Evolutionary conservation across 2,888 invertebrate genomes (phyloP).

Genomic region (Aporophyla nigra): DNA sequence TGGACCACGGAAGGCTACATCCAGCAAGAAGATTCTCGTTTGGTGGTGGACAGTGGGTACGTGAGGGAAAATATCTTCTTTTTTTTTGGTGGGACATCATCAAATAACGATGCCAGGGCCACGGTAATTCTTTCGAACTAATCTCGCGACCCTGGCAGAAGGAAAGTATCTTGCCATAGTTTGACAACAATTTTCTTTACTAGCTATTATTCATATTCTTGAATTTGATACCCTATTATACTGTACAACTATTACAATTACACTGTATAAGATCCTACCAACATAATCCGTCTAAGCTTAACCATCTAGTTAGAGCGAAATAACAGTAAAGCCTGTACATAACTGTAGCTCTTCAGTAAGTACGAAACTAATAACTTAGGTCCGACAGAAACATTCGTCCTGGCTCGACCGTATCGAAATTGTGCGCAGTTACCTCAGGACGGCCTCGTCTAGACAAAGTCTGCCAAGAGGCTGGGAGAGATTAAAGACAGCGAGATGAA

Average conservation of each 20-base stretch:
- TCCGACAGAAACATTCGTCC: slow-evolving; percentile 70
- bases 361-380: slow-evolving; percentile 67
- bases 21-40: too few relatives aligned
- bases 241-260: slow-evolving; percentile 4
- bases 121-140: too few relatives aligned
- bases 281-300: slow-evolving; percentile 42
- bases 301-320: slow-evolving; percentile 49
- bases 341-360: slow-evolving; percentile 57
- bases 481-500: slow-evolving; percentile 88
- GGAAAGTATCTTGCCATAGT: too few relatives aligned
- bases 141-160: too few relatives aligned
- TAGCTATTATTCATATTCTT: neutral
- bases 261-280: slow-evolving; percentile 11
- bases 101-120: too few relatives aligned
- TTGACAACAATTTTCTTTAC: neutral
- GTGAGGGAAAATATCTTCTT: too few relatives aligned
- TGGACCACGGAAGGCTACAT: too few relatives aligned
- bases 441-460: slow-evolving; percentile 84
- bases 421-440: slow-evolving; percentile 73
- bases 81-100: too few relatives aligned
- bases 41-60: too few relatives aligned
- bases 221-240: slow-evolving; percentile 5
- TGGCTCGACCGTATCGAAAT: slow-evolving; percentile 75
- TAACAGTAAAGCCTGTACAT: slow-evolving; percentile 64
- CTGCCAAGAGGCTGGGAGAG: slow-evolving; percentile 83